A percentile compares a stretch with the other conserved stretches of the same genome.
These are phyloP conservation scores for Drosophila ironensis DNA, from an alignment of 1,140 invertebrate species.

Conservation along the genomic window DNA sequence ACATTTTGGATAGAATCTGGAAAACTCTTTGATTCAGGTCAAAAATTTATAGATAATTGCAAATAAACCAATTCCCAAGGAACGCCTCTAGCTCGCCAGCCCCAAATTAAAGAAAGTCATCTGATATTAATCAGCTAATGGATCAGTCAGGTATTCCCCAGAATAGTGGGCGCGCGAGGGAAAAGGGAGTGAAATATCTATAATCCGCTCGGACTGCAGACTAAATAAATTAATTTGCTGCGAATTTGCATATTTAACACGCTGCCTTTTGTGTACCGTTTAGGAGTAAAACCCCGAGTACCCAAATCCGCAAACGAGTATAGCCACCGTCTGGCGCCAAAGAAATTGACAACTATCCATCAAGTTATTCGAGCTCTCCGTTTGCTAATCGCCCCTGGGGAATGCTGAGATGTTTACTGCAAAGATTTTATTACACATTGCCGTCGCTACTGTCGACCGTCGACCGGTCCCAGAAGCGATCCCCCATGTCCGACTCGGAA, in stretches of 20 bases:
- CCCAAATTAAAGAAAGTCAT: conserved; percentile 7
- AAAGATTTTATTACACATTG: conserved; percentile 71
- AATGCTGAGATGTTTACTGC: too few species aligned
- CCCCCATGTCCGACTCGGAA: conserved; percentile 34
- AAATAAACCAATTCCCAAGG: too few species aligned
- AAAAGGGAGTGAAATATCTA: conserved; percentile 66
- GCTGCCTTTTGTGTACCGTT: conserved; percentile 33
- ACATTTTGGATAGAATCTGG: background rate
- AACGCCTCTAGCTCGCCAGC: conserved; percentile 6
- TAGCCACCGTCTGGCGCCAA: conserved; percentile 62
- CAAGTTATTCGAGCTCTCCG: conserved; percentile 46
- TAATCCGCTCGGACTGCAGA: conserved; percentile 29
- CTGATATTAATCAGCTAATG: conserved; percentile 45
- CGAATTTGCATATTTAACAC: conserved; percentile 73
- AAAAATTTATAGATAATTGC: too few species aligned
- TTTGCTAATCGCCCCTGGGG: too few species aligned
- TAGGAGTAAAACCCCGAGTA: conserved; percentile 36
- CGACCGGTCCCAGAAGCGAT: conserved; percentile 62
- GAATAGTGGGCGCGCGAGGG: conserved; percentile 19
- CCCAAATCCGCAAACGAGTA: conserved; percentile 55
- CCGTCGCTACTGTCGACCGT: conserved; percentile 61
- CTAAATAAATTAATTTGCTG: conserved; percentile 60
- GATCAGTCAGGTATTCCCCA: conserved; percentile 64
- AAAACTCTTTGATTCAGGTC: background rate
- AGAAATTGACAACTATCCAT: conserved; percentile 75